These are phyloP conservation scores for Pygoscelis adeliae DNA, from an alignment of 2,113 vertebrate species.

Conservation along the genomic window DNA sequence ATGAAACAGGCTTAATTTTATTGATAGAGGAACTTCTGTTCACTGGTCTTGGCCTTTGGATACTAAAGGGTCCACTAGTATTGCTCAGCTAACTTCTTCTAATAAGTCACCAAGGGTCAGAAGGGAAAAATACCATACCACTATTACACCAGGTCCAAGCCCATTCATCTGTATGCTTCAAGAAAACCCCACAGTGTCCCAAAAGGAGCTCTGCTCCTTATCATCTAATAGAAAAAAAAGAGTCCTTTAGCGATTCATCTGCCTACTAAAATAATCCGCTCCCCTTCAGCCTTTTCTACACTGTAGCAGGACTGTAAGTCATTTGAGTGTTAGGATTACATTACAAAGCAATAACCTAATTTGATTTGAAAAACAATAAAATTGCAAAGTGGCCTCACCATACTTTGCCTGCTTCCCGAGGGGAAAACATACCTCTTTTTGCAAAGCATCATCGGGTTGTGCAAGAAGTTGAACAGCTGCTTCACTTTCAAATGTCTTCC, in stretches of 20 bases:
- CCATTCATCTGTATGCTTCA: background rate
- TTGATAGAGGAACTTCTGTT: background rate
- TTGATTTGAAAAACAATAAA: background rate
- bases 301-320: background rate
- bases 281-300: background rate
- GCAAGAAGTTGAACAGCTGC: background rate
- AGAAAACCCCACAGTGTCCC: background rate
- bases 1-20: background rate
- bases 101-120: background rate
- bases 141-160: background rate
- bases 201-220: background rate
- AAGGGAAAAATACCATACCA: background rate
- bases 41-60: background rate
- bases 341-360: background rate
- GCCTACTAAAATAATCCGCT: background rate
- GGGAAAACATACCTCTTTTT: slow-evolving; percentile 52
- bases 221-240: background rate
- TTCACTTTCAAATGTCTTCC: background rate
- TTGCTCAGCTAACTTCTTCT: background rate
- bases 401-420: background rate
- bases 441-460: background rate
- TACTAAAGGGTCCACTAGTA: background rate
- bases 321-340: background rate
- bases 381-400: background rate
- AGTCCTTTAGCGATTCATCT: background rate